A percentile compares a stretch with the other conserved stretches of the same genome.
phyloP scores from a whole-genome alignment of 2,888 invertebrate genomes.

The Melangyna quadrimaculata region DNA sequence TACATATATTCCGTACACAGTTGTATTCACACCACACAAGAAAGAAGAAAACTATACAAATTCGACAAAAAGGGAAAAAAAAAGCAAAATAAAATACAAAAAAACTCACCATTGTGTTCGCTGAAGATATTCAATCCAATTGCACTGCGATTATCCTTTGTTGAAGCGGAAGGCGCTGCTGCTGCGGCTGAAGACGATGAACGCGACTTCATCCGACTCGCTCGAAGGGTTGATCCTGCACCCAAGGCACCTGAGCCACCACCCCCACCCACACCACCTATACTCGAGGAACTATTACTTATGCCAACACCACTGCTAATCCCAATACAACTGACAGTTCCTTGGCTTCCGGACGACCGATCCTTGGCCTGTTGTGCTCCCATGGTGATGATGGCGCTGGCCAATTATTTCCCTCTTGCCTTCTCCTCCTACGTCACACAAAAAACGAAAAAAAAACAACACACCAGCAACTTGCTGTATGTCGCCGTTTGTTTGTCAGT shows the following conservation, averaged over 20 bases:
- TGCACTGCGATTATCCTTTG: conserved; percentile 89
- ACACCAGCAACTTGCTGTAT: conserved; percentile 38
- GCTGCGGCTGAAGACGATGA: conserved; percentile 42
- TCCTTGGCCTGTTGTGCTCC: conserved; percentile 97
- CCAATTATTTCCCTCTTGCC: not conserved
- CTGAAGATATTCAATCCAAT: conserved; percentile 96
- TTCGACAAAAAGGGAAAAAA: conserved; percentile 21
- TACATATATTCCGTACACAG: conserved; percentile 2
- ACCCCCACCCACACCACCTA: conserved; percentile 73
- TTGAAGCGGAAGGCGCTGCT: conserved; percentile 81
- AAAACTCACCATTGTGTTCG: conserved; percentile 93
- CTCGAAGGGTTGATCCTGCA: conserved; percentile 85
- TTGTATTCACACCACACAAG: not conserved
- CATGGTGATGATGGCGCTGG: conserved; percentile 85
- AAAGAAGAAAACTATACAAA: conserved; percentile 43
- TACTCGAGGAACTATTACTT: conserved; percentile 73
- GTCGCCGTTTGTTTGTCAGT: conserved; percentile 2
- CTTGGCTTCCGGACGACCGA: conserved; percentile 82
- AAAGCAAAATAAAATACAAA: conserved; percentile 50
- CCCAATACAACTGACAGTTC: conserved; percentile 83
- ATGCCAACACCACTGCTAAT: conserved; percentile 80
- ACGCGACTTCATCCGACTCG: conserved; percentile 85
- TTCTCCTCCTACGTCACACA: conserved; percentile 10
- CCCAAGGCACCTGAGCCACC: conserved; percentile 76
- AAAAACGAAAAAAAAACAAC: not conserved